phyloP scores from a whole-genome alignment of 64 coral and sea anemone genomes.

The Stichodactyla helianthus region DNA sequence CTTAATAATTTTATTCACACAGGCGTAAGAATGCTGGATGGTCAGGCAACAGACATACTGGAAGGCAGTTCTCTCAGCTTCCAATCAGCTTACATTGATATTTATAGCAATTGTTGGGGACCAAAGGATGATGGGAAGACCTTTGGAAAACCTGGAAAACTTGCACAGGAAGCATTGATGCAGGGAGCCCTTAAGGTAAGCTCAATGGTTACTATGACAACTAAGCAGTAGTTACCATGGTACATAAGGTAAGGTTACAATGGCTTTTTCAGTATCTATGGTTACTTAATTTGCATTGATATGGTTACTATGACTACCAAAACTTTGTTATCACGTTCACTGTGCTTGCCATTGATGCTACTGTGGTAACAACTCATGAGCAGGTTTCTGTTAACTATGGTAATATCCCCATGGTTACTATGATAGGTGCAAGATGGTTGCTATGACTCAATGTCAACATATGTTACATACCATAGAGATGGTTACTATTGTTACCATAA shows the following conservation, averaged over 20 bases:
- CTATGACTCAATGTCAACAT: neutral
- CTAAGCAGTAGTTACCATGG: neutral
- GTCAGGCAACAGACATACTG: slow-evolving; percentile 88
- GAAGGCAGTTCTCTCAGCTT: slow-evolving; percentile 95
- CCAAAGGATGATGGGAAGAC: slow-evolving; percentile 99
- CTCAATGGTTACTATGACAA: neutral
- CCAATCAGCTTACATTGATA: slow-evolving; percentile 90
- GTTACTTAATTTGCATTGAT: too few relatives aligned
- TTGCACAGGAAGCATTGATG: slow-evolving; percentile 89
- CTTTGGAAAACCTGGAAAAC: slow-evolving; percentile 95
- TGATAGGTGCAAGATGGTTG: too few relatives aligned
- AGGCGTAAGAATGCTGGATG: slow-evolving; percentile 92
- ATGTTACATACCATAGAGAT: neutral
- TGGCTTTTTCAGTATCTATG: too few relatives aligned
- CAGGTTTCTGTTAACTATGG: too few relatives aligned
- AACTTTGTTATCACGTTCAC: too few relatives aligned
- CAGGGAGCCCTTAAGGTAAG: slow-evolving; percentile 83
- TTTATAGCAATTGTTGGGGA: slow-evolving; percentile 97
- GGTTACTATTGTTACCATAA: too few relatives aligned
- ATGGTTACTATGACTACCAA: too few relatives aligned
- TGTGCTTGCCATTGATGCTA: too few relatives aligned
- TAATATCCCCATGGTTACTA: too few relatives aligned
- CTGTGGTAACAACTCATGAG: too few relatives aligned
- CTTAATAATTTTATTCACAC: neutral
- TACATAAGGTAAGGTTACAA: neutral